Evolutionary conservation across 2,113 vertebrate species (phyloP), one percentile per base, ranked within the genome.

Genomic region (Rhinolophus sinicus): DNA sequence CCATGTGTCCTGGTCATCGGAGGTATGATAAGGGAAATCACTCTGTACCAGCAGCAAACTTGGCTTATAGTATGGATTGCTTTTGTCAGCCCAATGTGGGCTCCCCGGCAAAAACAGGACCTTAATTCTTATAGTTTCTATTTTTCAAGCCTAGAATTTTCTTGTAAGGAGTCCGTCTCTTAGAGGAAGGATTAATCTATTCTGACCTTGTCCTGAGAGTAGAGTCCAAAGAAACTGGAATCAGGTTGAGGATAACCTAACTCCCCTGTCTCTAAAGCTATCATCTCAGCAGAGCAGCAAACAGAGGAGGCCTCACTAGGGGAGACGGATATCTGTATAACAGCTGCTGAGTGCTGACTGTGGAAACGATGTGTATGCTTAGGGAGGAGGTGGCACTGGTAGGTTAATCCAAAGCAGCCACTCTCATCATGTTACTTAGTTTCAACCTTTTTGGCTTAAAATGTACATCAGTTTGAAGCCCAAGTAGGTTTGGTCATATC

Each of bases 401-500:
- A 19, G 84, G 11, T 58, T 92, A 28, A 58, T 87, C 64, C 64
- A 52, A 3, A 54, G 24, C 40, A 60, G 58, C 83, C 47, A 54
- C 16, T 67, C 56, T 83, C 30, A 26, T 92, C 47, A 13, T 7
- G 18, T 65, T 69, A 24, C 69, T 95, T 85, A 70, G 28, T 75
- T 38, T 88, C 88, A 77, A 35, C 26, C 77, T 69, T 30, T 92
- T 93, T 13, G 88, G 62, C 82, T 98, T 93, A 94, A 97, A 96
- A 56, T 83, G 85, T 58, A 54, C 90, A 90, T 89, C 78, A 11
- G 9, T 85, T 92, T 90, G 9, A 40, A 70, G 84, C 75, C 21
- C 35, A 69, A 86, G 13, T 60, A 88, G 64, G 62, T 88, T 60
- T 80, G 93, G 33, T 40, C 50, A 82, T 33, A 97, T 92, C 95